A percentile compares a stretch with the other conserved stretches of the same genome.
Conservation (phyloP, 2,888 invertebrate species). For the Heteropelma amictum region DNA sequence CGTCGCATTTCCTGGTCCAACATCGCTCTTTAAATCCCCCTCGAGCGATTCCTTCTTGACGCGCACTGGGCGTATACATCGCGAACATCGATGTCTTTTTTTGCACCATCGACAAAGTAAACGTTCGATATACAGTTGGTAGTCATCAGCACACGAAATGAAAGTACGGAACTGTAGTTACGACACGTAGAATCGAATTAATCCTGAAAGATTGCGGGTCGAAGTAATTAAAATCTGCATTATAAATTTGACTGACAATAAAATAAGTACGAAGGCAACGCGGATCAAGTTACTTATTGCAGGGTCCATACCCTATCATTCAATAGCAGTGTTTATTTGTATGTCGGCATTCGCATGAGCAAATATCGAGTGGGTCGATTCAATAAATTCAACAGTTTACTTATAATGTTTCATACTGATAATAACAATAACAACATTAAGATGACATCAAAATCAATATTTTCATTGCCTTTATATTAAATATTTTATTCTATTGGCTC, state of each 20-base stretch:
- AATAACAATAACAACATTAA: no score
- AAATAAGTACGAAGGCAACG: neutral
- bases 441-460: no score
- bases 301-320: no score
- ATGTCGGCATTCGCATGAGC: no score
- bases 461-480: no score
- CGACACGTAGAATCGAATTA: constrained; percentile 8
- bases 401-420: no score
- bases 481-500: no score
- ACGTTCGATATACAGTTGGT: neutral
- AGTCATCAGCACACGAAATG: neutral
- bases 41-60: neutral
- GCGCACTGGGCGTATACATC: neutral
- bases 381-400: no score
- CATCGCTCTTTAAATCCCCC: neutral
- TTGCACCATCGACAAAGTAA: neutral
- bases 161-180: constrained; percentile 4
- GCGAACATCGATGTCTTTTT: neutral
- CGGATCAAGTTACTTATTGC: neutral
- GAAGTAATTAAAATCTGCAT: neutral
- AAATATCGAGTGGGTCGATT: no score
- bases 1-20: neutral
- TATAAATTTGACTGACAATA: neutral
- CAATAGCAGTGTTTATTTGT: no score
- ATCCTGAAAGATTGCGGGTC: constrained; percentile 20